These are phyloP conservation scores for Grantiella picta DNA, from an alignment of 2,113 vertebrate genomes.

Conservation along the genomic window DNA sequence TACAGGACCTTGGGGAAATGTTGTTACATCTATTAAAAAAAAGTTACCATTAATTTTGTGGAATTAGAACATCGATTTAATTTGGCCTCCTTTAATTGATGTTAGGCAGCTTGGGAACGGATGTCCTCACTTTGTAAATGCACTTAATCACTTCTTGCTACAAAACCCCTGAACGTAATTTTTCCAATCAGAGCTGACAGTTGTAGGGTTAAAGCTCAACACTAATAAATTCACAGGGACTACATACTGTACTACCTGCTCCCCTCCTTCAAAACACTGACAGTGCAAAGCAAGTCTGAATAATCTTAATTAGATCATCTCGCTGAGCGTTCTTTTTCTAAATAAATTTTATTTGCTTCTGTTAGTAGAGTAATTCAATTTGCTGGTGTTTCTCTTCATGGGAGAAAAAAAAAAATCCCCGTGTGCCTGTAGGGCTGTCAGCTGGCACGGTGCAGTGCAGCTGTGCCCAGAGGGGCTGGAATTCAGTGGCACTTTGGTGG, in stretches of 20 bases:
- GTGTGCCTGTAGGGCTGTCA: background rate
- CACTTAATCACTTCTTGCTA: slow-evolving; percentile 66
- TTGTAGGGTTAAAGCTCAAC: slow-evolving; percentile 63
- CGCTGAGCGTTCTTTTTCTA: background rate
- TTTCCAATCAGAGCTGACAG: slow-evolving; percentile 48
- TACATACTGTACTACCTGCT: background rate
- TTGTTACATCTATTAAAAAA: slow-evolving; percentile 71
- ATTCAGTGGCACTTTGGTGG: background rate
- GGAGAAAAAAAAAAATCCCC: background rate
- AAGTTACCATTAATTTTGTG: slow-evolving; percentile 73
- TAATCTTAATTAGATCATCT: slow-evolving; percentile 32
- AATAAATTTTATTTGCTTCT: slow-evolving; percentile 5
- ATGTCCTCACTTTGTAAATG: slow-evolving; percentile 68
- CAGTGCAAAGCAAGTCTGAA: background rate
- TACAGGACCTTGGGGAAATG: slow-evolving; percentile 67
- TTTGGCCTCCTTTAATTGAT: slow-evolving; percentile 71
- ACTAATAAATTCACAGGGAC: slow-evolving; percentile 44
- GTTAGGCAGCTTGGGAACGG: slow-evolving; percentile 68
- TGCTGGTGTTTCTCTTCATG: background rate
- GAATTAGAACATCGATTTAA: slow-evolving; percentile 72
- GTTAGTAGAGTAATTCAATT: slow-evolving; percentile 24
- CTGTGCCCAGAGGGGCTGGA: background rate
- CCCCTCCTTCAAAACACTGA: background rate
- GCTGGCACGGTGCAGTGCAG: background rate
- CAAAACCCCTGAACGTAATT: slow-evolving; percentile 34